These are phyloP conservation scores for Platycheirus albimanus DNA, from an alignment of 2,888 invertebrate genomes.

Conservation along the genomic window DNA sequence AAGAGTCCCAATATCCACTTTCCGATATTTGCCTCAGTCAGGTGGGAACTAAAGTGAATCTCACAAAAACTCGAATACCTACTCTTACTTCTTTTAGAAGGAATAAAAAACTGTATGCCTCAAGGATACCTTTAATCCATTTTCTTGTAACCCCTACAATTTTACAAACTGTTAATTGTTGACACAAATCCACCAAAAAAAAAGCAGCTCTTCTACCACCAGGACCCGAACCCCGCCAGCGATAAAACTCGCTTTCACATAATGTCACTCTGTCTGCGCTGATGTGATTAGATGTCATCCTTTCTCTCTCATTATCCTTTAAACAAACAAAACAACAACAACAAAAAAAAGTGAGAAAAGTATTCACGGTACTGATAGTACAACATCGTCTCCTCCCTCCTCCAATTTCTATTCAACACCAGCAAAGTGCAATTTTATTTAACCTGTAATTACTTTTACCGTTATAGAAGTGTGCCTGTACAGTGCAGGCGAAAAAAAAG, in stretches of 20 bases:
- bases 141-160: no score
- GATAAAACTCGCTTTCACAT: conserved; percentile 31
- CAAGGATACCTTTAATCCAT: no score
- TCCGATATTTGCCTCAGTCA: no score
- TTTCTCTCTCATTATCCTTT: conserved; percentile 35
- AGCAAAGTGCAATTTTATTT: conserved; percentile 68
- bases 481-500: background rate
- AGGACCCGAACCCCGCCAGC: background rate
- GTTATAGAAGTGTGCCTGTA: background rate
- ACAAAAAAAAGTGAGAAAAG: background rate
- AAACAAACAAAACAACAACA: conserved; percentile 3
- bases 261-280: conserved; percentile 38
- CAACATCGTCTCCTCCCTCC: conserved; percentile 10
- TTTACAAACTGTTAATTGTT: conserved; percentile 28
- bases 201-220: conserved; percentile 9
- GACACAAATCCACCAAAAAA: conserved; percentile 9
- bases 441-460: conserved; percentile 68
- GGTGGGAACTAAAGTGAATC: no score
- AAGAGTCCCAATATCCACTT: no score
- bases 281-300: conserved; percentile 53
- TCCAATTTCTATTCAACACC: conserved; percentile 50
- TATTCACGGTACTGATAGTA: background rate
- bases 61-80: no score
- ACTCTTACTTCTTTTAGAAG: no score
- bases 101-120: no score